Base-by-base conservation (phyloP, 2,113 vertebrate species). In the Sardina pilchardus region DNA sequence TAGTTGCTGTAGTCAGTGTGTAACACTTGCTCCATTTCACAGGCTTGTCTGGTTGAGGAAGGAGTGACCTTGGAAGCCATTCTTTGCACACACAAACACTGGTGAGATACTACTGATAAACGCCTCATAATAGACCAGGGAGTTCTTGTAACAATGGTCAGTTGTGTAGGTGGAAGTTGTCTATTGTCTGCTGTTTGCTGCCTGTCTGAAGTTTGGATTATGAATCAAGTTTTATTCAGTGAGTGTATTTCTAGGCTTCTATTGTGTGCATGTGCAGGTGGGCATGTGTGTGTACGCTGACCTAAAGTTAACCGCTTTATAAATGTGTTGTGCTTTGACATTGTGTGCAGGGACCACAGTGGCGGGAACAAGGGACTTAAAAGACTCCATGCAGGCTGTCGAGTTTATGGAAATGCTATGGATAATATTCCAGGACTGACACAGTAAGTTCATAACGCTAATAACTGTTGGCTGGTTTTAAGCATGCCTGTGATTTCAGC, bases 61-160 rank as follows among this genome's bases (percentile, higher is more conserved):
- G 96, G 95, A 1, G 97, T 96, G 82, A 93, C 91, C 3, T 93
- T 99, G 85, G 96, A 99, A 85, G 98, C 98, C 83, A 98, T 99
- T 89, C 95, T 99, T 43, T 99, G 98, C 48, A 99, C 98, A 80
- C 98, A 99, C 93, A 99, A 99, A 90, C 98, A 99, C 91, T 99
- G 98, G 98, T 99, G 94, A 96, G 97, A 78, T 36, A 17, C 34
- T 59, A 7, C 53, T 59, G 19, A 59, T 59, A 36, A 78, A 78
- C 14, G n/a, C 63, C 71, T 78, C 30, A 36, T 78, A 17, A 34
- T 16, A 3, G n/a, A 14, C 26, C n/a, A 30, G 26, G 14, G 14
- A 4, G 12, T 44, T 21, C 53, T 83, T 24, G 50, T 53, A 53
- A 53, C 50, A 53, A 53, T 53, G 50, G 50, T 17, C 16, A 53